phyloP scores from a whole-genome alignment of 2,888 invertebrate genomes.

The Yponomeuta evonymella region DNA sequence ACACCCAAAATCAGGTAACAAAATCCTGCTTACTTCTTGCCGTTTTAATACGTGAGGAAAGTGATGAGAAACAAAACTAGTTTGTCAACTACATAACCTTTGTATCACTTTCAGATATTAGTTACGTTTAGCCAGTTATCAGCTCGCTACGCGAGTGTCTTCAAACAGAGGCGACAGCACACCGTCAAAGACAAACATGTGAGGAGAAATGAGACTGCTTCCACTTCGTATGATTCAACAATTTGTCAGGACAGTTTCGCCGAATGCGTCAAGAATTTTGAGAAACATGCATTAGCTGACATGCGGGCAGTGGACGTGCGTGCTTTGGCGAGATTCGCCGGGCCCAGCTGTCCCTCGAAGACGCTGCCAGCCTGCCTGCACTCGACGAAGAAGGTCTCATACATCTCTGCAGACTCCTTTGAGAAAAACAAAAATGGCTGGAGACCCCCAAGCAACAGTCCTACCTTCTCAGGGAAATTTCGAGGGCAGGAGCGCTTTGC shows the following conservation, averaged over 20 bases:
- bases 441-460: constrained; percentile 22
- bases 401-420: constrained; percentile 55
- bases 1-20: constrained; percentile 70
- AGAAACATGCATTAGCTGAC: constrained; percentile 59
- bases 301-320: constrained; percentile 52
- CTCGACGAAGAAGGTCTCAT: constrained; percentile 51
- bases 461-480: constrained; percentile 39
- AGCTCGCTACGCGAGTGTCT: constrained; percentile 59
- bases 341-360: constrained; percentile 31
- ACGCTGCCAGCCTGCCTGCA: constrained; percentile 30
- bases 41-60: background rate
- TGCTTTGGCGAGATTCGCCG: constrained; percentile 37
- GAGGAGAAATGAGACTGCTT: constrained; percentile 45
- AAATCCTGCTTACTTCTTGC: constrained; percentile 17
- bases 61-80: constrained; percentile 29
- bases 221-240: constrained; percentile 43
- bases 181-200: constrained; percentile 51
- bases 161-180: constrained; percentile 60
- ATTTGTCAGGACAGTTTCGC: constrained; percentile 60
- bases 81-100: constrained; percentile 60
- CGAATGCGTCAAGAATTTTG: constrained; percentile 58
- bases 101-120: constrained; percentile 65
- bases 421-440: constrained; percentile 66
- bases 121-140: constrained; percentile 71
- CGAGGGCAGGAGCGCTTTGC: constrained; percentile 33